A percentile compares a stretch with the other conserved stretches of the same genome.
These are phyloP conservation scores for Sebastes baramenuke DNA, from an alignment of 2,797 vertebrate genomes.

Conservation along the genomic window DNA sequence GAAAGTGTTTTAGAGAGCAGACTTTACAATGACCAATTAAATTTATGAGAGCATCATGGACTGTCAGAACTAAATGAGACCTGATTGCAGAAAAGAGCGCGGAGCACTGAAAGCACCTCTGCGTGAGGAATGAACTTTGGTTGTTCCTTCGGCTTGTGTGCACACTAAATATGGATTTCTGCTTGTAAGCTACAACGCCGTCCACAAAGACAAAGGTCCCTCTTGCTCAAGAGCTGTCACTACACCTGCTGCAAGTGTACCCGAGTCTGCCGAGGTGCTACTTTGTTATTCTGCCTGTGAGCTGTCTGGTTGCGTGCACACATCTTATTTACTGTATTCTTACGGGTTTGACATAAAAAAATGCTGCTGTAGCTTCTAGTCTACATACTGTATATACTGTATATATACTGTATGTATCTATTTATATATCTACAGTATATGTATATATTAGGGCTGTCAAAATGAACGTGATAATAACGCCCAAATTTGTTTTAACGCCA, in stretches of 20 bases:
- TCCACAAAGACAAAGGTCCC: constrained; percentile 24
- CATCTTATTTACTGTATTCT: not conserved
- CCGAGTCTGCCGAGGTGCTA: not conserved
- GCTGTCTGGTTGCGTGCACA: not conserved
- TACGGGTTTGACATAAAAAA: not conserved
- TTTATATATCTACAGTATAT: not conserved
- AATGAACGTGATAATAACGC: too few relatives aligned
- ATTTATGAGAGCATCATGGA: constrained; percentile 39
- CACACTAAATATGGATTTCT: constrained; percentile 22
- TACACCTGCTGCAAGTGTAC: not conserved
- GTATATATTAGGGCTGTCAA: too few relatives aligned
- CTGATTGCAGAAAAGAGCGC: constrained; percentile 39
- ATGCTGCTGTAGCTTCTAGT: not conserved
- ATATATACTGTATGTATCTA: not conserved
- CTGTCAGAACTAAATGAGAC: constrained; percentile 44
- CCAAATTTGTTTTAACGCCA: too few relatives aligned
- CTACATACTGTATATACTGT: not conserved
- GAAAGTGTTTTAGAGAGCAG: constrained; percentile 32
- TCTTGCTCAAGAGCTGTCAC: constrained; percentile 25
- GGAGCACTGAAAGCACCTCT: not conserved
- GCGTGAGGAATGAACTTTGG: not conserved
- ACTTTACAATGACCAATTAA: constrained; percentile 59
- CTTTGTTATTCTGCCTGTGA: constrained; percentile 6
- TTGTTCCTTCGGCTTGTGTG: constrained; percentile 7
- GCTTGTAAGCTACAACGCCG: not conserved